Base-by-base conservation (phyloP, 2,113 vertebrate genomes). In the Murina feae region DNA sequence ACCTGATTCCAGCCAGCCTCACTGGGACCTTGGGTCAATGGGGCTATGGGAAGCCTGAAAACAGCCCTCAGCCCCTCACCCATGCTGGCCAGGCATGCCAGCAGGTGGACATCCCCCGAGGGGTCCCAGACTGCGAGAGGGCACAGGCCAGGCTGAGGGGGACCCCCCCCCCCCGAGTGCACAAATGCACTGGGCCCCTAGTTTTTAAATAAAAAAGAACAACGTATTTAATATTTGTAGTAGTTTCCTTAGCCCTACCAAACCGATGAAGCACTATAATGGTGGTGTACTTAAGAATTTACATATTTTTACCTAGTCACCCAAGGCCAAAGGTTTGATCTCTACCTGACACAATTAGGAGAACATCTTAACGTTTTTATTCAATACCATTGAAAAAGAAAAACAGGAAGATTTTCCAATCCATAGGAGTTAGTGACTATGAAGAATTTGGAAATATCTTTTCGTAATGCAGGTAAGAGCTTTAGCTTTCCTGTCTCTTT, bases 371-470 rank as follows among this genome's bases (percentile, higher is more conserved):
- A 2, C 0, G n/a, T 42, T 93, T 75, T 91, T 95, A 58, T 47
- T 9, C 81, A 92, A 92, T 69, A 23, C 6, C 0, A 0, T 44
- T 94, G 78, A 17, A n/a, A 9, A 28, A 60, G 28, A 20, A 74
- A 97, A 94, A 87, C 20, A 71, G 2, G 5, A 89, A 6, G 80
- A 20, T 44, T 89, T 5, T 65, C 10, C 37, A 79, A 74, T 90
- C 0, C 0, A 49, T 42, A 81, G 28, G 16, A 90, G 47, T 18
- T 74, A 92, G 65, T 37, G 71, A 91, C 94, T 60, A 87, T 5
- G 4, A 44, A 96, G 10, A 0, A 20, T 49, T 88, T 66, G 47
- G 93, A 96, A 93, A 88, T 9, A 89, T 86, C 44, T 95, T 95
- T 1, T n/a, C 92, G 39, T 84, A 66, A 72, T 90, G 53, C 37